Percentiles rank a stretch among this genome's conserved stretches.
Evolutionary conservation across 2,113 vertebrate species (phyloP).

Genomic region (Chionomys nivalis): DNA sequence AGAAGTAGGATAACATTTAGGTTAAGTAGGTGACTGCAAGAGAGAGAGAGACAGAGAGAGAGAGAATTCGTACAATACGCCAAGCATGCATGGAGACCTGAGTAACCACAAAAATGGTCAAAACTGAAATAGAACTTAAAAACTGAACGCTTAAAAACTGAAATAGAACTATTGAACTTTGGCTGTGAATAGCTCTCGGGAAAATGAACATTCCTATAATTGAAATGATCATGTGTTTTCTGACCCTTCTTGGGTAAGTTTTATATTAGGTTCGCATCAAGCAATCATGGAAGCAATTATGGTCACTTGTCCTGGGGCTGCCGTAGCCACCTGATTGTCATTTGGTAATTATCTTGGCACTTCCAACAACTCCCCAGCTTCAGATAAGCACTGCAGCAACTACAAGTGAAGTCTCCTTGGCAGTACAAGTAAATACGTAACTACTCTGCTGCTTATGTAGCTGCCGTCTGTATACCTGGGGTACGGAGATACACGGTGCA

Average conservation of each 20-base stretch:
- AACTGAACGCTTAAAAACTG: slow-evolving; percentile 44
- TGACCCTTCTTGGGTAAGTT: slow-evolving; percentile 75
- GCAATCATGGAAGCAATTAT: slow-evolving; percentile 85
- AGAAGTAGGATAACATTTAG: not conserved
- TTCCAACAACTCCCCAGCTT: slow-evolving; percentile 74
- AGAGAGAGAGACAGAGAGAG: too few relatives aligned
- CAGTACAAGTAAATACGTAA: slow-evolving; percentile 78
- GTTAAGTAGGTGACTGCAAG: not conserved
- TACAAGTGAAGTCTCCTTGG: slow-evolving; percentile 81
- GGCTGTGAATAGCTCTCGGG: slow-evolving; percentile 44
- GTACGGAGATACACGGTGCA: not conserved
- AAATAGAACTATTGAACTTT: slow-evolving; percentile 59
- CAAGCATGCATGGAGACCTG: not conserved
- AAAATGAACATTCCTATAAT: slow-evolving; percentile 66
- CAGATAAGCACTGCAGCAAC: slow-evolving; percentile 72
- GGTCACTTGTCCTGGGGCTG: slow-evolving; percentile 83
- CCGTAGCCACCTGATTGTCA: slow-evolving; percentile 83
- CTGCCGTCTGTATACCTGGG: not conserved
- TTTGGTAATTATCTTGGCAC: slow-evolving; percentile 82
- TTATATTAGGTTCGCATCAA: slow-evolving; percentile 77
- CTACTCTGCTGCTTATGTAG: slow-evolving; percentile 51
- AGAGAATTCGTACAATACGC: not conserved
- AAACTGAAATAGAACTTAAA: slow-evolving; percentile 49
- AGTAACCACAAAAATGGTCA: slow-evolving; percentile 40
- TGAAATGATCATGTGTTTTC: slow-evolving; percentile 76